Evolutionary conservation across 1,140 invertebrate species (phyloP).

Genomic region (Drosophila chauvacae): DNA sequence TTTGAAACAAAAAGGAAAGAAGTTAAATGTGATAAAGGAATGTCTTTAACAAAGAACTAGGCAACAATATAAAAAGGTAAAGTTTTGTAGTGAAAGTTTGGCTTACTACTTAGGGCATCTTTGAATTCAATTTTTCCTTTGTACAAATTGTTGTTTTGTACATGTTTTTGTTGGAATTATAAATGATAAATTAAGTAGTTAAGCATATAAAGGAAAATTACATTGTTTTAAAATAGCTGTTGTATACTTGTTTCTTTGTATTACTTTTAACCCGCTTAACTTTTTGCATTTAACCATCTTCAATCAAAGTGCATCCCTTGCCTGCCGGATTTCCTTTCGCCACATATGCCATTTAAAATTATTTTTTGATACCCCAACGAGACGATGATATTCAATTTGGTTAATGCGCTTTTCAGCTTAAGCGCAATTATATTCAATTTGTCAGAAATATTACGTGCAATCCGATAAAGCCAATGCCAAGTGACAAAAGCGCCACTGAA

Average conservation of each 20-base stretch:
- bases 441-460: conserved; percentile 75
- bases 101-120: background rate
- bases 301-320: conserved; percentile 31
- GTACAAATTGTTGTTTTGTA: background rate
- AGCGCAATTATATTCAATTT: conserved; percentile 81
- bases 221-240: background rate
- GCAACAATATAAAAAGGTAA: background rate
- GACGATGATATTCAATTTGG: conserved; percentile 71
- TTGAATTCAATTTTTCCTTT: background rate
- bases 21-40: background rate
- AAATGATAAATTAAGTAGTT: background rate
- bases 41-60: background rate
- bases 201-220: background rate
- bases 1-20: background rate
- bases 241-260: background rate
- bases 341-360: conserved; percentile 62
- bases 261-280: conserved; percentile 28
- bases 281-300: conserved; percentile 15
- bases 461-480: conserved; percentile 76
- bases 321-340: conserved; percentile 9
- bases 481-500: conserved; percentile 56
- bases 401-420: conserved; percentile 82
- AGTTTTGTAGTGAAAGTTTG: conserved; percentile 5
- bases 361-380: conserved; percentile 53
- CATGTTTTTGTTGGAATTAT: background rate